Conservation (phyloP, 1,140 invertebrate genomes). For the Penaeus vannamei region DNA sequence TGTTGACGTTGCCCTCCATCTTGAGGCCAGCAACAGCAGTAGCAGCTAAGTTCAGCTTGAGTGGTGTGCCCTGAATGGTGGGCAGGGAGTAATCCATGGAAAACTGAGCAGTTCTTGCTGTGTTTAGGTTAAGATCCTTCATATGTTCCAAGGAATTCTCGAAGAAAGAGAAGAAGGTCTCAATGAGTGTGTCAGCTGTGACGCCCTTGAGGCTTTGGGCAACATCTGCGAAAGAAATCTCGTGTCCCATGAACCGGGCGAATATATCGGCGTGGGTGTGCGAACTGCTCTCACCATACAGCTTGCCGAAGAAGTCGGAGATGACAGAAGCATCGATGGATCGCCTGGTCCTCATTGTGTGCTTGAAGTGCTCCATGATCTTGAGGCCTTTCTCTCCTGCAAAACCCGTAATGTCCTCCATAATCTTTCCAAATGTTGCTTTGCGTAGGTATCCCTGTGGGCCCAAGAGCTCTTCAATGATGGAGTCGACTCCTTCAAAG, state of each 20-base stretch:
- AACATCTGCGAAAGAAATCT: conserved; percentile 36
- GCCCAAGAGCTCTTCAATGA: conserved; percentile 40
- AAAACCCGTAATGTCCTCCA: conserved; percentile 11
- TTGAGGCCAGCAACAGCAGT: conserved; percentile 21
- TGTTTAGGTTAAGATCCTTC: conserved; percentile 14
- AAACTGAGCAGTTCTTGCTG: neutral
- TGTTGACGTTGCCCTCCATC: neutral
- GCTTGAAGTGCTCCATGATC: conserved; percentile 14
- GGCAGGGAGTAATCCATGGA: conserved; percentile 35
- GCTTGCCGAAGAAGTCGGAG: neutral
- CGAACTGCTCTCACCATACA: neutral
- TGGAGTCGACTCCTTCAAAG: conserved; percentile 42
- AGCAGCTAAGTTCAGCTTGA: conserved; percentile 25
- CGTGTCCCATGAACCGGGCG: conserved; percentile 50
- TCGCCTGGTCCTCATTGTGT: neutral
- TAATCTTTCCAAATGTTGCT: conserved; percentile 20
- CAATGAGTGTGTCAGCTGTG: neutral
- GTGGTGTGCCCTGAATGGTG: conserved; percentile 43
- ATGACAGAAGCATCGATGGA: conserved; percentile 6
- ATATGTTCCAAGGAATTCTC: neutral
- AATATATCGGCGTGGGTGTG: conserved; percentile 40
- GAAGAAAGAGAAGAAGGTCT: neutral
- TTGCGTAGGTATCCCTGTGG: conserved; percentile 42
- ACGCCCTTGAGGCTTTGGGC: conserved; percentile 22
- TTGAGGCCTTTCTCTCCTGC: conserved; percentile 1